Evolutionary conservation across 2,797 vertebrate genomes (phyloP).

Genomic region (Triplophysa bombifrons): DNA sequence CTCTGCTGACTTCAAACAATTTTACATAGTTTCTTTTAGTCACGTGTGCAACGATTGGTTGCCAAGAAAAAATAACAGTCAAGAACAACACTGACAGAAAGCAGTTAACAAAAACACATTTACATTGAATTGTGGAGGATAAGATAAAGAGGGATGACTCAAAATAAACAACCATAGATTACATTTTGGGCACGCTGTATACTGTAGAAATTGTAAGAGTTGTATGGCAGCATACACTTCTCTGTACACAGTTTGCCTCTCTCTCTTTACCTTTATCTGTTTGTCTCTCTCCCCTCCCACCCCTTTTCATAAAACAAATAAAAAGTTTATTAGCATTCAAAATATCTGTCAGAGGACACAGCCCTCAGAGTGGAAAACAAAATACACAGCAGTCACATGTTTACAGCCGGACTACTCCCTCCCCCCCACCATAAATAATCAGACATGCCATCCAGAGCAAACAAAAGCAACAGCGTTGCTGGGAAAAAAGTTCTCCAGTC

Average conservation of each 20-base stretch:
- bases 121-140: conserved; percentile 63
- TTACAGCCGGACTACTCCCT: conserved; percentile 94
- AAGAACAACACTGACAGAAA: conserved; percentile 41
- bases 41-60: conserved; percentile 63
- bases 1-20: conserved; percentile 52
- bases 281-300: conserved; percentile 71
- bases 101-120: conserved; percentile 60
- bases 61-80: conserved; percentile 63
- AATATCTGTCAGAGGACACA: conserved; percentile 88
- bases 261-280: conserved; percentile 68
- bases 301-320: conserved; percentile 75
- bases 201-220: not conserved
- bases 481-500: conserved; percentile 77
- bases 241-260: not conserved
- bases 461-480: conserved; percentile 85
- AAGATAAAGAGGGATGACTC: conserved; percentile 58
- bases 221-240: not conserved
- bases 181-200: not conserved
- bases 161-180: conserved; percentile 15
- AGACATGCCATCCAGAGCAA: conserved; percentile 97
- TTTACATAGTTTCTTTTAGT: conserved; percentile 59
- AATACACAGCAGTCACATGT: conserved; percentile 92
- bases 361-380: conserved; percentile 94
- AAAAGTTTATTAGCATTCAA: conserved; percentile 85
- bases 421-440: conserved; percentile 97